Base-by-base conservation (phyloP, 2,888 invertebrate species). In the Chromoteleia sp. region DNA sequence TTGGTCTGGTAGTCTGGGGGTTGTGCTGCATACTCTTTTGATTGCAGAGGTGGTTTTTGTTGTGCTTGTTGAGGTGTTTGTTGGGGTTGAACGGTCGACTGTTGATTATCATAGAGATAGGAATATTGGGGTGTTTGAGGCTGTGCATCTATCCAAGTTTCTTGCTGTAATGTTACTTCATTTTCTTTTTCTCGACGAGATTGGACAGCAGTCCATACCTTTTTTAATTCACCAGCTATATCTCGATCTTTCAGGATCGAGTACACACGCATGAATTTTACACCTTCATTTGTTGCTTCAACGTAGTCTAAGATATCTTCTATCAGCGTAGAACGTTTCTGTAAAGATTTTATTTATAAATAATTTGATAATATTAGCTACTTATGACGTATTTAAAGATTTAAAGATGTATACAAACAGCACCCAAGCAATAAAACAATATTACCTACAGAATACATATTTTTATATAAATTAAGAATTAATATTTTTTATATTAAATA, bases 171-270 rank as follows among this genome's bases (percentile, higher is more conserved):
- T 25, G 71, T 33, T 15, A 58, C 80, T 90, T 92, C 92, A 74
- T 93, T 93, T 82, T 94, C 94, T 36, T 93, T 84, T 73, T 94
- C 94, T 56, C 93, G 90, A 83, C 93, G 94, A 67, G 92, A 93
- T 85, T 95, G 95, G 1, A 95, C 95, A 0, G 95, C 94, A 14
- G 94, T 94, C 95, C 95, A 95, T 0, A 95, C 94, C 88, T 95
- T 95, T 88, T 95, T 95, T 17, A 95, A 90, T 88, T 95, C 95
- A 0, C 95, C 96, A 0, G 95, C 94, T 77, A 95, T 92, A 88
- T 95, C 95, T 19, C 95, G 92, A 86, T 95, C 95, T 86, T 94
- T 94, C 29, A 95, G 88, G 83, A 95, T 94, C 10, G 93, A 85
- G 56, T 89, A 91, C 61, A 89, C 92, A 87, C 95, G 92, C 21